A percentile compares a stretch with the other conserved stretches of the same genome.
These are phyloP conservation scores for Pseudolycoriella hygida DNA, from an alignment of 2,888 invertebrate genomes.

Conservation along the genomic window DNA sequence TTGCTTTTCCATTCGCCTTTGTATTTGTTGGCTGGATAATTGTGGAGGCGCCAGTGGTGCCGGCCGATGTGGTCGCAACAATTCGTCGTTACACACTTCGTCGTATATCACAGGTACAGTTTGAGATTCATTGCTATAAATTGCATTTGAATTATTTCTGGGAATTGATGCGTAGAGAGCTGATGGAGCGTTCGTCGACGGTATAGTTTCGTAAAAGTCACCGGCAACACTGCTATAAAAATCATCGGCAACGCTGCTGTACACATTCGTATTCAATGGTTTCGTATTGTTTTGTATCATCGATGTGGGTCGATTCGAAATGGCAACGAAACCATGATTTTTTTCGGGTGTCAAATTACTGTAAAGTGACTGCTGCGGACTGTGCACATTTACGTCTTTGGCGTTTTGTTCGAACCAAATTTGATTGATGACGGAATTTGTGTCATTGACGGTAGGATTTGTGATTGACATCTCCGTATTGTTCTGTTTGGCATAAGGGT, in stretches of 20 bases:
- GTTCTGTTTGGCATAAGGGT: neutral
- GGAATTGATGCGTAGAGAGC: slow-evolving; percentile 25
- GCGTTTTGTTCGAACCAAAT: slow-evolving; percentile 34
- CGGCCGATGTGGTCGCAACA: slow-evolving; percentile 38
- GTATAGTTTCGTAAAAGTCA: slow-evolving; percentile 8
- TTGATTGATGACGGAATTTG: slow-evolving; percentile 28
- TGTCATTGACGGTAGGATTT: slow-evolving; percentile 14
- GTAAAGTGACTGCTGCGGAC: neutral
- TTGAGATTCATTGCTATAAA: slow-evolving; percentile 3
- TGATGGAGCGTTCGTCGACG: slow-evolving; percentile 15
- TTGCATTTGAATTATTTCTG: slow-evolving; percentile 9
- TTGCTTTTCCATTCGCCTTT: slow-evolving; percentile 22
- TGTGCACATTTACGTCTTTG: neutral
- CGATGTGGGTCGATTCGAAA: slow-evolving; percentile 22
- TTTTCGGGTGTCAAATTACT: slow-evolving; percentile 11
- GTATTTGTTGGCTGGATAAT: slow-evolving; percentile 28
- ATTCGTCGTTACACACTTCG: slow-evolving; percentile 26
- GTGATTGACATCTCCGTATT: neutral
- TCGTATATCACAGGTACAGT: slow-evolving; percentile 21
- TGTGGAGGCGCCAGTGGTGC: slow-evolving; percentile 38
- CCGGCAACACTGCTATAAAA: slow-evolving; percentile 14
- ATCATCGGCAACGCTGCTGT: slow-evolving; percentile 16
- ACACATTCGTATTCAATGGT: slow-evolving; percentile 12
- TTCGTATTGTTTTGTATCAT: slow-evolving; percentile 9
- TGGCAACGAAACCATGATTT: slow-evolving; percentile 24